Evolutionary conservation across 2,113 vertebrate species (phyloP).

Genomic region (Aix galericulata): DNA sequence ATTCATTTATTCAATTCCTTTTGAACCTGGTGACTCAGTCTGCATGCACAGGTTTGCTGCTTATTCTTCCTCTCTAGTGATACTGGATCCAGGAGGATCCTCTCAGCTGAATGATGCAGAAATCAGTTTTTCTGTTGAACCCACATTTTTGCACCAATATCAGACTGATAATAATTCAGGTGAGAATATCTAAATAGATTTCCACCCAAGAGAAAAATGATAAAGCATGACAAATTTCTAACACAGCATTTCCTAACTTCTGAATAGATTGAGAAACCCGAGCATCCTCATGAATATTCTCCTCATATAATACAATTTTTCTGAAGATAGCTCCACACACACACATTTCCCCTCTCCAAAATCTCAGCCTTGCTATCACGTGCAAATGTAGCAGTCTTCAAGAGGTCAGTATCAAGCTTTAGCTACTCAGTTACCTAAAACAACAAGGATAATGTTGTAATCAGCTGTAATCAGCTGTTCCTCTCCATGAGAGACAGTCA

Average conservation of each 20-base stretch:
- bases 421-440: not conserved
- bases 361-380: rapidly evolving
- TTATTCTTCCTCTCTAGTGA: not conserved
- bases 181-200: not conserved
- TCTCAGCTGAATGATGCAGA: not conserved
- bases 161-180: not conserved
- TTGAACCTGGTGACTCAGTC: not conserved
- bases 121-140: not conserved
- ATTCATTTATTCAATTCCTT: not conserved
- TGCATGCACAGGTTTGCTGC: not conserved
- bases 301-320: not conserved
- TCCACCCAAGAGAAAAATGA: not conserved
- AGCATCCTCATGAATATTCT: not conserved
- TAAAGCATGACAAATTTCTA: not conserved
- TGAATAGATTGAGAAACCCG: not conserved
- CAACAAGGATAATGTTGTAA: not conserved
- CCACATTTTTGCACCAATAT: not conserved
- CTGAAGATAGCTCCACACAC: not conserved
- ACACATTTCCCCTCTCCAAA: not conserved
- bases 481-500: not conserved
- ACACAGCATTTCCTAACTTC: not conserved
- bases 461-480: not conserved
- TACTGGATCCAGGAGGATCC: not conserved
- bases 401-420: not conserved
- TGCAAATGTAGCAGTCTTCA: not conserved